A percentile compares a stretch with the other conserved stretches of the same genome.
Conservation (phyloP, 2,888 invertebrate species). For the Macropis europaea region DNA sequence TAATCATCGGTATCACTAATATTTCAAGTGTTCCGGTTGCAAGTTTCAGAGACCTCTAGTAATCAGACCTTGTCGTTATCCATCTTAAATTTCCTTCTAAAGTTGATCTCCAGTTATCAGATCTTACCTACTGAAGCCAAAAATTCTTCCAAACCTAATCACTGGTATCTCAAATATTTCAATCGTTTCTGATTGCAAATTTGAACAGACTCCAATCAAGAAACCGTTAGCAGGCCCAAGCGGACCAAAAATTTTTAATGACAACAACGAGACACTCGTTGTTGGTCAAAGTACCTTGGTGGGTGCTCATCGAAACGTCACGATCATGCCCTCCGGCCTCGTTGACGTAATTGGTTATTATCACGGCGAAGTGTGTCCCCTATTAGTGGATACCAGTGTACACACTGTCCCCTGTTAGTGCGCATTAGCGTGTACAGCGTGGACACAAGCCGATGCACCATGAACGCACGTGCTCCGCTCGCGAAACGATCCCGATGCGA, state of each 20-base stretch:
- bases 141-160: too few species aligned
- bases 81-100: too few species aligned
- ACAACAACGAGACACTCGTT: background rate
- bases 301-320: conserved; percentile 42
- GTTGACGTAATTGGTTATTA: conserved; percentile 59
- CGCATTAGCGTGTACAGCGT: conserved; percentile 30
- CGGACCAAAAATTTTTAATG: background rate
- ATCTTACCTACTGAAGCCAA: too few species aligned
- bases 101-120: too few species aligned
- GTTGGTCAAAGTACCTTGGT: conserved; percentile 3
- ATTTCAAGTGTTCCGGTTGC: too few species aligned
- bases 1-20: too few species aligned
- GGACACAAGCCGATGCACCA: conserved; percentile 17
- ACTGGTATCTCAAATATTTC: too few species aligned
- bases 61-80: too few species aligned
- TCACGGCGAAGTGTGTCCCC: conserved; percentile 57
- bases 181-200: too few species aligned
- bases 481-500: conserved; percentile 29
- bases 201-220: too few species aligned
- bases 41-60: too few species aligned
- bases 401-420: conserved; percentile 41
- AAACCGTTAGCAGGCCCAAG: too few species aligned
- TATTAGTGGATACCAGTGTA: conserved; percentile 47
- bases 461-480: conserved; percentile 39
- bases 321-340: conserved; percentile 57